Evolutionary conservation across 2,797 vertebrate genomes (phyloP), one percentile per base, ranked within the genome.

Genomic region (Odontamblyopus rebecca): DNA sequence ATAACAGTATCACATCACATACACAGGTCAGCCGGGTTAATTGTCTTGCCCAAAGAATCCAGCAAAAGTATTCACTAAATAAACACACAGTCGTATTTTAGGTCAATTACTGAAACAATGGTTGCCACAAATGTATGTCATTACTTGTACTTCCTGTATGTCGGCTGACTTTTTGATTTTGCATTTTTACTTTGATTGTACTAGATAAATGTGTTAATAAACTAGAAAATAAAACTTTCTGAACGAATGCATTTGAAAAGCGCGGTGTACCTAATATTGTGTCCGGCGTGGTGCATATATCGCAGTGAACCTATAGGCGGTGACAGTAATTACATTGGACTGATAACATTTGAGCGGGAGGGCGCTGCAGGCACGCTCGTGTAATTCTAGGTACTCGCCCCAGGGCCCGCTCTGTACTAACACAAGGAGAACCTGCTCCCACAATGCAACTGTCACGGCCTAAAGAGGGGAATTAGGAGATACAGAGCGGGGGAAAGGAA

Each of bases 261-360:
- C 44, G 19, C 5, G 3, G 57, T 63, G 13, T 18, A 27, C 13
- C 19, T 50, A 29, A 27, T 18, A 48, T 6, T 23, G 41, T 48
- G 62, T 12, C 38, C 23, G 9, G 23, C 12, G 60, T 82, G 86
- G 78, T 38, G 2, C 32, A 19, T 84, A 82, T 77, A 86, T 90
- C 88, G 84, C 48, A 80, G 85, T 82, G 84, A 88, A 82, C 81
- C 54, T 70, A 73, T 82, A 83, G 71, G 77, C 79, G 2, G 76
- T 93, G 91, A 93, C 88, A 85, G 89, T 91, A 90, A 93, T 91
- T 90, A 90, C 88, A 86, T 84, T 82, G 70, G 91, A 89, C 88
- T 85, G 89, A 91, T 91, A 91, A 91, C 88, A 89, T 90, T 91
- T 89, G 78, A 87, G 83, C 77, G 68, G 70, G 79, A 86, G 86